These are phyloP conservation scores for Probosciger aterrimus DNA, from an alignment of 2,113 vertebrate genomes.

Conservation along the genomic window DNA sequence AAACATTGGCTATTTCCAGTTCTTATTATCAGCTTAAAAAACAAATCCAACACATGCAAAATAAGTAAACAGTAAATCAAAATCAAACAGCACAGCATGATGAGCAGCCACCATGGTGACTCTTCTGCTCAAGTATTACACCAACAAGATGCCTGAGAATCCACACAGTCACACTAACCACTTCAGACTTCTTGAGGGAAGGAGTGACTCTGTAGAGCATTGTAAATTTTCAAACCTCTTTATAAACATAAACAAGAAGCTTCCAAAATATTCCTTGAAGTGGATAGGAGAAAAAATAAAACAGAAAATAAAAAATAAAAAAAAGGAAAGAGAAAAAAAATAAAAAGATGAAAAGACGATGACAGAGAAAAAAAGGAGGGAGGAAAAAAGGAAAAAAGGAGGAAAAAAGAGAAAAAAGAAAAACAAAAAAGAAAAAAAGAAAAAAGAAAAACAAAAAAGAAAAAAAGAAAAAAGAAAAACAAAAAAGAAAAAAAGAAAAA, in stretches of 20 bases:
- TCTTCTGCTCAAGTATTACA: not conserved
- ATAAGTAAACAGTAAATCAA: not conserved
- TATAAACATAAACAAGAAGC: not conserved
- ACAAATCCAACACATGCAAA: not conserved
- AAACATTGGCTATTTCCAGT: not conserved
- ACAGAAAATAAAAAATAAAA: not conserved
- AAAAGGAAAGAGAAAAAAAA: no score
- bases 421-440: no score
- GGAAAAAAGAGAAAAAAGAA: no score
- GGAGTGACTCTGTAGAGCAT: not conserved
- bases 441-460: rapidly evolving
- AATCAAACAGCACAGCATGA: not conserved
- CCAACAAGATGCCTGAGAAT: not conserved
- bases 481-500: rapidly evolving
- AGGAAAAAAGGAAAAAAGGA: no score
- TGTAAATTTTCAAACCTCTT: not conserved
- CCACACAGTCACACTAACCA: not conserved
- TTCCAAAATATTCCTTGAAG: not conserved
- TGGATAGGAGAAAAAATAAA: not conserved
- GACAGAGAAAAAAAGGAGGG: no score
- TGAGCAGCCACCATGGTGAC: conserved; percentile 6
- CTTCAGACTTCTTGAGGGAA: not conserved
- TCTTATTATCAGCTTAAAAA: not conserved
- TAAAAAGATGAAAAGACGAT: no score
- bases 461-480: not conserved